phyloP scores from a whole-genome alignment of 2,797 vertebrate genomes.

The Antennarius maculatus region DNA sequence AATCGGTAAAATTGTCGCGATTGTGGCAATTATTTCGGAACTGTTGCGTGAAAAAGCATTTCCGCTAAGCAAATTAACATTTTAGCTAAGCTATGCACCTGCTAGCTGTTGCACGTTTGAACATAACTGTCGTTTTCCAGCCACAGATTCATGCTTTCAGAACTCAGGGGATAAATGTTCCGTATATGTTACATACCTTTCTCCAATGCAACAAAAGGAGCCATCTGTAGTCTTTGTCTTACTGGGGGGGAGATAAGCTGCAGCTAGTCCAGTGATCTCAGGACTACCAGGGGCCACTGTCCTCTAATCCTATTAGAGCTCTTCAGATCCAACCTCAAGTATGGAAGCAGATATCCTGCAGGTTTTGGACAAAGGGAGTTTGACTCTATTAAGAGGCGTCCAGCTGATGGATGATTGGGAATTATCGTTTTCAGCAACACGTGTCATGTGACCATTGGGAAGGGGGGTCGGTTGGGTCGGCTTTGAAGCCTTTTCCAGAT shows the following conservation, averaged over 20 bases:
- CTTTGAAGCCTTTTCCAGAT: no score
- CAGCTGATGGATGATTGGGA: not conserved
- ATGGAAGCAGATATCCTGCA: slow-evolving; percentile 44
- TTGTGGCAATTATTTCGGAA: no score
- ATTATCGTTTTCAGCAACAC: no score
- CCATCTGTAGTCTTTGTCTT: slow-evolving; percentile 73
- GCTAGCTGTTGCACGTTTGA: no score
- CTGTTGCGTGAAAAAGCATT: no score
- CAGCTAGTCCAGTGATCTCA: slow-evolving; percentile 63
- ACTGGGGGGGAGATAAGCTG: slow-evolving; percentile 56
- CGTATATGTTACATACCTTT: slow-evolving; percentile 39
- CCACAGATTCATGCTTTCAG: slow-evolving; percentile 8
- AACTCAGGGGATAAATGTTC: slow-evolving; percentile 17
- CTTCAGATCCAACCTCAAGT: slow-evolving; percentile 53
- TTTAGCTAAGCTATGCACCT: no score
- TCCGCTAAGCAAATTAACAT: no score
- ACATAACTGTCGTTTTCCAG: slow-evolving; percentile 26
- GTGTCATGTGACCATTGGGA: no score
- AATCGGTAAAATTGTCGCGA: no score
- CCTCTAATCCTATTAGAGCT: slow-evolving; percentile 77
- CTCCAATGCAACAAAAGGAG: slow-evolving; percentile 57
- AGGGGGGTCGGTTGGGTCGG: no score
- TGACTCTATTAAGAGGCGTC: slow-evolving; percentile 22
- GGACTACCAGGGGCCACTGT: slow-evolving; percentile 49
- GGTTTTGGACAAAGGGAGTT: slow-evolving; percentile 43